These are phyloP conservation scores for Trichosurus vulpecula DNA, from an alignment of 2,797 vertebrate species.

Conservation along the genomic window DNA sequence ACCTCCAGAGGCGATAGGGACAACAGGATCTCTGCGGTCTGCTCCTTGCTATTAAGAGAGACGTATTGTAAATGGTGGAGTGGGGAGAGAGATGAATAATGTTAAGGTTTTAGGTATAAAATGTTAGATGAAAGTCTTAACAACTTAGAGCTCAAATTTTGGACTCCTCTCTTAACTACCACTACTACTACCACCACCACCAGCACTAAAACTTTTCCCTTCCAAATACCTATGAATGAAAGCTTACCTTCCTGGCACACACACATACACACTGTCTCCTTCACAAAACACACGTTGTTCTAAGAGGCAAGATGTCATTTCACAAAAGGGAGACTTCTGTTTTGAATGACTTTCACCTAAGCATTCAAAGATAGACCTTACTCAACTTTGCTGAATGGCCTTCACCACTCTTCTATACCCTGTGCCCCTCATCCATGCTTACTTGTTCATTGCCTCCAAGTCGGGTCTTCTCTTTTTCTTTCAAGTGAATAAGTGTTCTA, in stretches of 20 bases:
- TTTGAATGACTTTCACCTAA: background rate
- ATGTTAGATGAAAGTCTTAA: background rate
- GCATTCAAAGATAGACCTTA: background rate
- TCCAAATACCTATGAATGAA: background rate
- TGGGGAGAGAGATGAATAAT: background rate
- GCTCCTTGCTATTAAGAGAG: constrained; percentile 62
- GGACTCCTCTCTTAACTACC: background rate
- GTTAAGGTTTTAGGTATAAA: background rate
- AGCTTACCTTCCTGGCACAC: background rate
- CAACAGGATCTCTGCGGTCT: constrained; percentile 78
- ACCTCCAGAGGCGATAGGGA: constrained; percentile 76
- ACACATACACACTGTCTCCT: background rate
- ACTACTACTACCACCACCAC: background rate
- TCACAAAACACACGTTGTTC: background rate
- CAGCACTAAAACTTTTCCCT: background rate
- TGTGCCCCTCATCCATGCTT: constrained; percentile 27
- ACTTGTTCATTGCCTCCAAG: constrained; percentile 55
- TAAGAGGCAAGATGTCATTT: background rate
- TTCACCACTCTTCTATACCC: background rate
- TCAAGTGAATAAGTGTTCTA: background rate
- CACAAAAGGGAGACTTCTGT: background rate
- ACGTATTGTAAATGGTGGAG: background rate
- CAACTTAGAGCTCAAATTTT: background rate
- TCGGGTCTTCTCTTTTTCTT: background rate
- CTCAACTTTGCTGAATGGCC: background rate